phyloP scores from a whole-genome alignment of 2,888 invertebrate genomes.

The Lasiommata megera region DNA sequence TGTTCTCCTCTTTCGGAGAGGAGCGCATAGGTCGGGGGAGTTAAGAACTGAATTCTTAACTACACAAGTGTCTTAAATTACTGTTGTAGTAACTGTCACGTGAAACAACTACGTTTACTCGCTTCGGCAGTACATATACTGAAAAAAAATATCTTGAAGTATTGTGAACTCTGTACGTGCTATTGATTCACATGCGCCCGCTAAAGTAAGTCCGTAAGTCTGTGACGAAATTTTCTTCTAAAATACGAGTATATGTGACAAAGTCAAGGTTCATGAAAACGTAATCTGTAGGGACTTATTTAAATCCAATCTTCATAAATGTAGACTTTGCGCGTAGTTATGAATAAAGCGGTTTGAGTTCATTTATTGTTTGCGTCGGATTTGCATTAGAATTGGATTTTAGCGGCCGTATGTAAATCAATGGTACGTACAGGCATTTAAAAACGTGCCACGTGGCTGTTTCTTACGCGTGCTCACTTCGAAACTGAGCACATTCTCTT shows the following conservation, averaged over 20 bases:
- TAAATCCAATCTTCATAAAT: conserved; percentile 42
- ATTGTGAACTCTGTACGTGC: conserved; percentile 27
- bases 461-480: not conserved
- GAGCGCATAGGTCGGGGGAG: no score
- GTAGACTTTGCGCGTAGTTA: conserved; percentile 39
- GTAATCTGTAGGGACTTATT: conserved; percentile 44
- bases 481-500: not conserved
- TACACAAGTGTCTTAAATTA: no score
- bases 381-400: conserved; percentile 57
- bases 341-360: conserved; percentile 34
- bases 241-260: not conserved
- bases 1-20: no score
- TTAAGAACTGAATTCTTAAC: no score
- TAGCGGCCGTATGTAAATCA: conserved; percentile 41
- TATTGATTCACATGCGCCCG: conserved; percentile 40
- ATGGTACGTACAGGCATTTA: conserved; percentile 26
- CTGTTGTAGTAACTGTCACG: no score
- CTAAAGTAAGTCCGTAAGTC: conserved; percentile 25
- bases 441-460: conserved; percentile 23
- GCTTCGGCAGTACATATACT: no score
- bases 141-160: no score
- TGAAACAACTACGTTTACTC: no score
- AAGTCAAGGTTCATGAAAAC: conserved; percentile 1
- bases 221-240: not conserved
- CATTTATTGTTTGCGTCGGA: conserved; percentile 39